A percentile compares a stretch with the other conserved stretches of the same genome.
Evolutionary conservation across 1,140 invertebrate genomes (phyloP).

Genomic region (Atta colombica): DNA sequence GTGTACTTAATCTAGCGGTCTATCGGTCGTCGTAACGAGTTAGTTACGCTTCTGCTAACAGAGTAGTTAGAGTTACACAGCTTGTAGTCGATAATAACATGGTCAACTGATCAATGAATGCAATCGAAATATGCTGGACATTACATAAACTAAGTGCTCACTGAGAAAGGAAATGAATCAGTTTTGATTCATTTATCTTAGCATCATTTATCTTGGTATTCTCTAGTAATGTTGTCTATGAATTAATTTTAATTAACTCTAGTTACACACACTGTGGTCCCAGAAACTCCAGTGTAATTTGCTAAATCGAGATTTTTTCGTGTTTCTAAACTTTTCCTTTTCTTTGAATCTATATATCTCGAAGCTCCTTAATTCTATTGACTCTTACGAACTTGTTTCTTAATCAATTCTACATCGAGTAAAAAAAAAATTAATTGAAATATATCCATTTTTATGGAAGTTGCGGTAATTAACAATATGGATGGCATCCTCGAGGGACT

Average conservation of each 20-base stretch:
- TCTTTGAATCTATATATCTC: too few species aligned
- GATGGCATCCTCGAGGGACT: too few species aligned
- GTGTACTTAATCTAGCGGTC: conserved; percentile 64
- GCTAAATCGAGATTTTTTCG: background rate
- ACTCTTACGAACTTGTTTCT: too few species aligned
- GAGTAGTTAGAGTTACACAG: conserved; percentile 46
- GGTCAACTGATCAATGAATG: background rate
- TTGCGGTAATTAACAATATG: too few species aligned
- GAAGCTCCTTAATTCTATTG: too few species aligned
- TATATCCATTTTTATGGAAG: too few species aligned
- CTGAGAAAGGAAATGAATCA: background rate
- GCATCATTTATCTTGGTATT: background rate
- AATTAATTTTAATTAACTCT: background rate
- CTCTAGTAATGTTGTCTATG: background rate
- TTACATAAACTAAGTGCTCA: background rate
- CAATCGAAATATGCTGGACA: background rate
- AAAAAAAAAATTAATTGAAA: too few species aligned
- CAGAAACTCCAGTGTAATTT: too few species aligned
- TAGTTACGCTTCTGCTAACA: conserved; percentile 58
- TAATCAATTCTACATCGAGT: too few species aligned
- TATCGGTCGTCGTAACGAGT: conserved; percentile 70
- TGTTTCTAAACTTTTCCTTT: too few species aligned
- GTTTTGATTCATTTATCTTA: background rate
- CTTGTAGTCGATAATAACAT: conserved; percentile 47
- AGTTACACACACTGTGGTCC: too few species aligned